Evolutionary conservation across 2,113 vertebrate genomes (phyloP), one percentile per base, ranked within the genome.

Genomic region (Xenopus borealis): DNA sequence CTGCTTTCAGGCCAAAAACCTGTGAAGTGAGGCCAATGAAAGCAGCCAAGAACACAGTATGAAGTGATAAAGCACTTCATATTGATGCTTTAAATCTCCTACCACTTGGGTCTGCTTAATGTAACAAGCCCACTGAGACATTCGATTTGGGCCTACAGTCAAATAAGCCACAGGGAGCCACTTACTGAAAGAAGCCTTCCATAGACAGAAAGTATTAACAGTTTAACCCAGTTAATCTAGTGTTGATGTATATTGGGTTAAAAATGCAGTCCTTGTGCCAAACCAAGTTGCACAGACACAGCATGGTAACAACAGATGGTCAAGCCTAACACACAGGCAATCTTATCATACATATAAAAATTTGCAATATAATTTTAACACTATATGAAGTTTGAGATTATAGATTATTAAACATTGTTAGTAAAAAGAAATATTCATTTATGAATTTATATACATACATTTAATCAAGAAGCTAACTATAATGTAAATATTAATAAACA

Each of bases 41-140:
- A 83, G 85, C 87, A 80, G 80, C 90, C 88, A 86, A 86, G 87
- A 87, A 86, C 88, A 86, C 87, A 80, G 86, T 83, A 84, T 80
- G 78, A 82, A 86, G 90, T 90, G 86, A 93, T 90, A 87, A 88
- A 90, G 87, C 86, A 81, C 89, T 91, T 87, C 84, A 82, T 86
- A 85, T 84, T 81, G 88, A 84, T 86, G 79, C 86, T 82, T 78
- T 86, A 86, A 91, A 90, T 89, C 90, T 86, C 89, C 84, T 86
- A 89, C 89, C 87, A 85, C 88, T 86, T 85, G 87, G 91, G 89
- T 82, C 89, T 86, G 88, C 89, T 91, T 91, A 90, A 87, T 87
- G 87, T 86, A 89, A 89, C 84, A 81, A 89, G 86, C 88, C 90
- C 81, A 76, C 85, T 78, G 89, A 90, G 88, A 88, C 80, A 79